A percentile compares a stretch with the other conserved stretches of the same genome.
phyloP scores from a whole-genome alignment of 2,888 invertebrate species.

The Omphaloscelis lunosa region DNA sequence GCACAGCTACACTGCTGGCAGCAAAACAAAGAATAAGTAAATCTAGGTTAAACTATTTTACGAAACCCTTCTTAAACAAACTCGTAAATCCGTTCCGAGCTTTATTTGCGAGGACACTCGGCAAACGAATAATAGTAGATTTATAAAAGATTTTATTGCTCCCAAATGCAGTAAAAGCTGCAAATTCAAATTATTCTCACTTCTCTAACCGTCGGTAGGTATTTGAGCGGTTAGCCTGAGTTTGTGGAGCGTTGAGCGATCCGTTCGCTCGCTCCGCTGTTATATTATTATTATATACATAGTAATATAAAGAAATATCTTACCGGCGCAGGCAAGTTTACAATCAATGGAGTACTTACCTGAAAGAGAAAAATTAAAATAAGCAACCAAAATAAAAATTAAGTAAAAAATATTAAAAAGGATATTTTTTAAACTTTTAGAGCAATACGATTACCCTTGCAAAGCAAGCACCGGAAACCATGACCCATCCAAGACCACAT shows the following conservation, averaged over 20 bases:
- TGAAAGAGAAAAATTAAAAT: constrained; percentile 58
- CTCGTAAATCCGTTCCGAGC: constrained; percentile 10
- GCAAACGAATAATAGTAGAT: constrained; percentile 19
- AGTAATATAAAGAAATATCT: constrained; percentile 28
- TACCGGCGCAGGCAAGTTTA: constrained; percentile 36
- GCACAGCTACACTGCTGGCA: not conserved
- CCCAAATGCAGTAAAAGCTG: constrained; percentile 19
- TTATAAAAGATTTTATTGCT: constrained; percentile 28
- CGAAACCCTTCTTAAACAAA: constrained; percentile 32
- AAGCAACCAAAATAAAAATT: constrained; percentile 26
- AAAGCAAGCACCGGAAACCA: constrained; percentile 6
- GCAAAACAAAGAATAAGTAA: not conserved
- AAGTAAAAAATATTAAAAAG: not conserved
- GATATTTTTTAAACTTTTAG: not conserved
- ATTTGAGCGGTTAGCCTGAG: constrained; percentile 13
- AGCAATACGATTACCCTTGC: not conserved
- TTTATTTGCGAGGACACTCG: constrained; percentile 10
- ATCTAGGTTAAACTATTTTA: constrained; percentile 33
- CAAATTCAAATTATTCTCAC: constrained; percentile 35
- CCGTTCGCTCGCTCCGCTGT: constrained; percentile 1
- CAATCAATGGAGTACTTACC: constrained; percentile 53
- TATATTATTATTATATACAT: too few species aligned
- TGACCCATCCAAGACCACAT: not conserved
- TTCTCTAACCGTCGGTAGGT: constrained; percentile 13
- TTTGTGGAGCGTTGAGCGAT: constrained; percentile 16